These are phyloP conservation scores for Dynastes tityus DNA, from an alignment of 2,888 invertebrate species.

Conservation along the genomic window DNA sequence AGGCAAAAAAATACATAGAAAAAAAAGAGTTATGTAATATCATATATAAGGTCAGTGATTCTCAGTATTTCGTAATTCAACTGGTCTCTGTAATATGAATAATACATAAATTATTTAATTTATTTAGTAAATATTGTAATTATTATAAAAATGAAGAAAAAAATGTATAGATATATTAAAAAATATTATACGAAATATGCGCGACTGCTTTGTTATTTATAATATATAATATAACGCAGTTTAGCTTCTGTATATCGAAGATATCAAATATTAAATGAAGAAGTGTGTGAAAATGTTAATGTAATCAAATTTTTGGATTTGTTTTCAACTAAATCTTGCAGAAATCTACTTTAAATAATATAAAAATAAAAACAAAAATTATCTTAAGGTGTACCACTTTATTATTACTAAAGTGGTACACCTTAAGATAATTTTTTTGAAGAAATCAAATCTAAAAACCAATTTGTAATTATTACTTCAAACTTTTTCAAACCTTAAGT, in stretches of 20 bases:
- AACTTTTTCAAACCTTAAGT: too few species aligned
- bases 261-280: neutral
- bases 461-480: too few species aligned
- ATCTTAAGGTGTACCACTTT: too few species aligned
- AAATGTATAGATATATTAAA: constrained; percentile 65
- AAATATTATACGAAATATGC: constrained; percentile 49
- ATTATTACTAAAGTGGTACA: too few species aligned
- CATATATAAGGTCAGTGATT: constrained; percentile 66
- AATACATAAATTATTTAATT: constrained; percentile 65
- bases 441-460: too few species aligned
- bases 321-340: neutral
- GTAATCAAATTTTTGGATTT: constrained; percentile 1
- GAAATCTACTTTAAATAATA: too few species aligned
- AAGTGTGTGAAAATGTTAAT: neutral
- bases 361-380: too few species aligned
- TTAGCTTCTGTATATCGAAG: constrained; percentile 56
- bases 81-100: constrained; percentile 61
- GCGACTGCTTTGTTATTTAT: constrained; percentile 58
- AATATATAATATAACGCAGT: constrained; percentile 47
- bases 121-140: constrained; percentile 67
- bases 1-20: constrained; percentile 19
- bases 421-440: too few species aligned
- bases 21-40: constrained; percentile 41
- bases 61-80: constrained; percentile 68
- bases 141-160: constrained; percentile 59